A percentile compares a stretch with the other conserved stretches of the same genome.
These are phyloP conservation scores for Anguilla marmorata DNA, from an alignment of 2,797 vertebrate genomes.

Conservation along the genomic window DNA sequence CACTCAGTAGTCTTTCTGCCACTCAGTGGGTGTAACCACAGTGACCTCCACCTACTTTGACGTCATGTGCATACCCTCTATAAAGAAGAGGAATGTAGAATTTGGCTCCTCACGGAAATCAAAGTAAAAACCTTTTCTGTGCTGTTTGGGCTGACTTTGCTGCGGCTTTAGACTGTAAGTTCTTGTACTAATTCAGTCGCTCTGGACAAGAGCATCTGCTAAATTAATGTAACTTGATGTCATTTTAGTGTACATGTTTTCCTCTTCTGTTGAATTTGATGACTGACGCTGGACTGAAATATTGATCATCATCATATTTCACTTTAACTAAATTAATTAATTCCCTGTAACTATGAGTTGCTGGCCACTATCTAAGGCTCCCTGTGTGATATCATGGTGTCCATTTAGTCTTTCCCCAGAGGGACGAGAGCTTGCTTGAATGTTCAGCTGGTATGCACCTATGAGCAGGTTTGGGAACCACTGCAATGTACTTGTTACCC, in stretches of 20 bases:
- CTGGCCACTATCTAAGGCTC: background rate
- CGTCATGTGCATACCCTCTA: too few relatives aligned
- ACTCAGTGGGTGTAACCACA: too few relatives aligned
- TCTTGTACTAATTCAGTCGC: background rate
- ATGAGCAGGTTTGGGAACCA: background rate
- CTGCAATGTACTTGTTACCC: background rate
- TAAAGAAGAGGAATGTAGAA: background rate
- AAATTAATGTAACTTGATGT: too few relatives aligned
- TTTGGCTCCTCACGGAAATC: background rate
- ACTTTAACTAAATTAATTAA: background rate
- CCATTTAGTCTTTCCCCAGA: background rate
- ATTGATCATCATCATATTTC: too few relatives aligned
- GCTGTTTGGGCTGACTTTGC: background rate
- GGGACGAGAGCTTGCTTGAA: background rate
- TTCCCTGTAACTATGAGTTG: background rate
- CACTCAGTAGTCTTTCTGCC: too few relatives aligned
- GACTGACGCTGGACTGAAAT: too few relatives aligned
- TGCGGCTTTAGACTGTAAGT: background rate
- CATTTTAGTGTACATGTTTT: too few relatives aligned
- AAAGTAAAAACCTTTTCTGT: background rate
- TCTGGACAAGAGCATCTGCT: background rate
- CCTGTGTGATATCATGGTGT: background rate
- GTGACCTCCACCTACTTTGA: too few relatives aligned
- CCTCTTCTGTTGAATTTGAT: too few relatives aligned
- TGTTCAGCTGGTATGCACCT: background rate